phyloP scores from a whole-genome alignment of 35 echinoderm and acorn worm genomes.

The Holothuria glaberrima region DNA sequence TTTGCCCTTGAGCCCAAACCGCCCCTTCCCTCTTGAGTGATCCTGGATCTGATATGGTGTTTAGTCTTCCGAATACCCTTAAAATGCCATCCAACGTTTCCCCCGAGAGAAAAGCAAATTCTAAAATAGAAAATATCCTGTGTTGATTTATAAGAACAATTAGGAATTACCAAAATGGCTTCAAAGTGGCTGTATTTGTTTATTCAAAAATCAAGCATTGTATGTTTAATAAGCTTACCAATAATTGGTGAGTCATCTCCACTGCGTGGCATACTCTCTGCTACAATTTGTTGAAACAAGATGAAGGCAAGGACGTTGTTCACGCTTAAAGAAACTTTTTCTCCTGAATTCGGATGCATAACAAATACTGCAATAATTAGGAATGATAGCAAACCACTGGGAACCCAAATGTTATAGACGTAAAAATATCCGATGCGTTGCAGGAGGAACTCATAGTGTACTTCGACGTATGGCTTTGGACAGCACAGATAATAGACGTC shows the following conservation, averaged over 20 bases:
- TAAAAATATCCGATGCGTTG: slow-evolving; percentile 54
- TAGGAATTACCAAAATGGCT: too few relatives aligned
- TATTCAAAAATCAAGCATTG: too few relatives aligned
- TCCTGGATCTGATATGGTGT: too few relatives aligned
- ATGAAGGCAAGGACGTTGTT: slow-evolving; percentile 73
- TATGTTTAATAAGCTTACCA: slow-evolving; percentile 33
- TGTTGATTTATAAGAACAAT: too few relatives aligned
- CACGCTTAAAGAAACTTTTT: slow-evolving; percentile 63
- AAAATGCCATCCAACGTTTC: too few relatives aligned
- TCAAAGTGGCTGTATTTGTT: too few relatives aligned
- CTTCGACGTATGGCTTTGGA: slow-evolving; percentile 33
- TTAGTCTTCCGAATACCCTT: too few relatives aligned
- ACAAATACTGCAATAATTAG: slow-evolving; percentile 54
- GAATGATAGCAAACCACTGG: slow-evolving; percentile 48
- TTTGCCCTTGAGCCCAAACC: too few relatives aligned
- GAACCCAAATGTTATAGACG: slow-evolving; percentile 55
- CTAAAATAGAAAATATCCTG: too few relatives aligned
- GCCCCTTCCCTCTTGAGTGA: too few relatives aligned
- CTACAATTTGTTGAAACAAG: slow-evolving; percentile 73
- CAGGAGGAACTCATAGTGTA: slow-evolving; percentile 43
- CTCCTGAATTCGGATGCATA: slow-evolving; percentile 67
- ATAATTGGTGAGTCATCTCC: slow-evolving; percentile 59
- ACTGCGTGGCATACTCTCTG: slow-evolving; percentile 66
- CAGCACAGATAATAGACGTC: background rate
- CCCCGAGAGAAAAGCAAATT: too few relatives aligned